These are phyloP conservation scores for Drosophila tropicalis DNA, from an alignment of 1,140 invertebrate species.

Conservation along the genomic window DNA sequence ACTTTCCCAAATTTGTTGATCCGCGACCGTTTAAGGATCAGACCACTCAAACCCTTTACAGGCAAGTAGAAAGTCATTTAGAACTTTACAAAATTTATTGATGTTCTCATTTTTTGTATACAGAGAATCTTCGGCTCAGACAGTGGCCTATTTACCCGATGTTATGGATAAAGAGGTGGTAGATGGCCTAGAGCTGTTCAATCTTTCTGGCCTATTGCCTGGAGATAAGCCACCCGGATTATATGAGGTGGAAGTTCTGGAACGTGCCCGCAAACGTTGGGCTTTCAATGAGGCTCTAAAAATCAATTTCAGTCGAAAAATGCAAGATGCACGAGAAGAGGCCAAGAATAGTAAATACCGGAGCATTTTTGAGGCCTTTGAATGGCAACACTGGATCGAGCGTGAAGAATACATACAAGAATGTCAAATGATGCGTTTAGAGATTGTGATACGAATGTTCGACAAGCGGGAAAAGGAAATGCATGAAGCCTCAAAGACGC, in stretches of 20 bases:
- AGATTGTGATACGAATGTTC: slow-evolving; percentile 84
- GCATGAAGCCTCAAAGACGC: slow-evolving; percentile 76
- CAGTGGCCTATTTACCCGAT: slow-evolving; percentile 87
- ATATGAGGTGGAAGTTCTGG: slow-evolving; percentile 72
- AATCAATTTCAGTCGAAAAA: slow-evolving; percentile 45
- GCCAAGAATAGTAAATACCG: slow-evolving; percentile 36
- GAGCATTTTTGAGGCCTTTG: slow-evolving; percentile 72
- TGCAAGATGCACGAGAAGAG: slow-evolving; percentile 35
- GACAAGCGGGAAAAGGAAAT: slow-evolving; percentile 77
- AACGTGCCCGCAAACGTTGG: slow-evolving; percentile 76
- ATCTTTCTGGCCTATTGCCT: slow-evolving; percentile 52
- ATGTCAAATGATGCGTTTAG: slow-evolving; percentile 85
- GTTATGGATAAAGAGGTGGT: slow-evolving; percentile 80
- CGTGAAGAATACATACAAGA: slow-evolving; percentile 85
- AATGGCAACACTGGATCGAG: slow-evolving; percentile 80
- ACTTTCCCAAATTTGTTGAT: slow-evolving; percentile 52
- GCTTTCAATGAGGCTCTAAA: slow-evolving; percentile 68
- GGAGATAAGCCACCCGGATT: slow-evolving; percentile 65
- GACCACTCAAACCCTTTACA: slow-evolving; percentile 71
- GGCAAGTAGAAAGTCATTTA: slow-evolving; percentile 26
- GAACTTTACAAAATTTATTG: background rate
- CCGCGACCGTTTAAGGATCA: slow-evolving; percentile 46
- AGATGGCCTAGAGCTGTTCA: slow-evolving; percentile 62
- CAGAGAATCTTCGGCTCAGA: slow-evolving; percentile 89
- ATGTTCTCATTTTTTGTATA: background rate